Base-by-base conservation (phyloP, 2,797 vertebrate genomes). In the Hoplostethus atlanticus region DNA sequence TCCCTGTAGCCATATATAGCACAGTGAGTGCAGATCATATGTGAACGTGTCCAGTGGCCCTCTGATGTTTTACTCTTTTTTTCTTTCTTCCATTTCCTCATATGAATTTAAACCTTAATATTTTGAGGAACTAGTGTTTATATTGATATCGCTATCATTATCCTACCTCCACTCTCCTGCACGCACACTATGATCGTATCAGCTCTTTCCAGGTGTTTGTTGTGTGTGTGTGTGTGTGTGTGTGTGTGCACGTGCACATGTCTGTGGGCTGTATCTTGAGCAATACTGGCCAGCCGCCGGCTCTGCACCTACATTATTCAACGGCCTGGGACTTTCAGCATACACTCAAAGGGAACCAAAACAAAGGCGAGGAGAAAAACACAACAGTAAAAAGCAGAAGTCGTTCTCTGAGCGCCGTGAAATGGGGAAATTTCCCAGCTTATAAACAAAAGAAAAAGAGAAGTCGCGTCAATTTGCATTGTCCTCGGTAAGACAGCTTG, bases 371-470 rank as follows among this genome's bases (percentile, higher is more conserved):
- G 67, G 5, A 74, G 52, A 76, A 79, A 85, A 84, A 68, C 56
- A 76, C 74, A 51, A 71, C 7, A 0, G 57, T 28, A 21, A 89
- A 91, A 92, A 92, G 91, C 85, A 92, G 91, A 92, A 91, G 90
- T 88, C 76, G 74, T 54, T 44, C 55, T 53, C 53, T 42, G 55
- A 74, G 48, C 21, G 42, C 50, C 0, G 1, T 77, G 56, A 88
- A 89, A 80, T 76, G 65, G 82, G 90, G 86, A 90, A 88, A 89
- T 87, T 70, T 77, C 40, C 70, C 62, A 66, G 57, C 59, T 79
- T 68, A 61, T 42, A 89, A 85, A 90, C 84, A 91, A 86, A 79
- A 82, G 70, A 89, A 90, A 90, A 91, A 2, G 75, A 89, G 92
- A 91, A 92, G 92, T 89, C 6, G 3, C 31, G 25, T 65, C 38